These are phyloP conservation scores for Blastomussa wellsi DNA, from an alignment of 92 coral and sea anemone genomes.

Conservation along the genomic window DNA sequence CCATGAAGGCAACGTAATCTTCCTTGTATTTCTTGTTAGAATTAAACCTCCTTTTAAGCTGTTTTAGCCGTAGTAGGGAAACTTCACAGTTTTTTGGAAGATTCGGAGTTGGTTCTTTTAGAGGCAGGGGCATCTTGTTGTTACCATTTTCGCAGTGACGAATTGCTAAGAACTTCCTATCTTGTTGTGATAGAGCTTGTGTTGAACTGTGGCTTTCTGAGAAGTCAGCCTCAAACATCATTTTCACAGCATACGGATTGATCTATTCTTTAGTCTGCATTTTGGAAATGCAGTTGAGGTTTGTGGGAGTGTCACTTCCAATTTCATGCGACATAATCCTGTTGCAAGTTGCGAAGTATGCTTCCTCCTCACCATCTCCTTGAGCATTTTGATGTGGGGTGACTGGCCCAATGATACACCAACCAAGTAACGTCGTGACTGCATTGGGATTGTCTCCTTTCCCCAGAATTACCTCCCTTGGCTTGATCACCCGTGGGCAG, in stretches of 20 bases:
- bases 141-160: slow-evolving; percentile 37
- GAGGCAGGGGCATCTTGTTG: slow-evolving; percentile 62
- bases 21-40: neutral
- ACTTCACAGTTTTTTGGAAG: neutral
- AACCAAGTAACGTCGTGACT: slow-evolving; percentile 26
- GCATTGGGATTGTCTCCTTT: slow-evolving; percentile 1
- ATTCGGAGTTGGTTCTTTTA: neutral
- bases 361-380: neutral
- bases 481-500: slow-evolving; percentile 27
- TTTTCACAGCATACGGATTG: slow-evolving; percentile 24
- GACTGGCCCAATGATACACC: slow-evolving; percentile 36
- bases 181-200: slow-evolving; percentile 50
- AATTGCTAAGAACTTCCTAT: slow-evolving; percentile 43
- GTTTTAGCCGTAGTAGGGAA: neutral
- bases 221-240: slow-evolving; percentile 43
- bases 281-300: neutral
- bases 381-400: neutral
- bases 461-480: slow-evolving; percentile 1
- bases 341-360: neutral
- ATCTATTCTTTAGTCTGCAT: slow-evolving; percentile 37
- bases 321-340: neutral
- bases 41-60: neutral
- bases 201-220: neutral
- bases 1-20: no score
- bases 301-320: neutral